Evolutionary conservation across 2,113 vertebrate genomes (phyloP).

Genomic region (Lagopus leucura): DNA sequence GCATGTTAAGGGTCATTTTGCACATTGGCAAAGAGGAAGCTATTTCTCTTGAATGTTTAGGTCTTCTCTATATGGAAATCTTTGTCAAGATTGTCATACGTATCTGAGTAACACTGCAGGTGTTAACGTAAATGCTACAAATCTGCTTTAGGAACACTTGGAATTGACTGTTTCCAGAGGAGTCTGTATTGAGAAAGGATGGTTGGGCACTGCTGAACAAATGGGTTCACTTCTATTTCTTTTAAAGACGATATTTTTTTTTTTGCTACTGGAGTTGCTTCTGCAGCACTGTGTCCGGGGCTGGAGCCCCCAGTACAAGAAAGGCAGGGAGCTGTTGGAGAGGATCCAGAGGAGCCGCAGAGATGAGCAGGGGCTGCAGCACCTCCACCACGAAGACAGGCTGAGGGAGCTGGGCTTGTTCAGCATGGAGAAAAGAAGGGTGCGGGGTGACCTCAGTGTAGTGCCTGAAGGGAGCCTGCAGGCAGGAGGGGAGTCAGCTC

Average conservation of each 20-base stretch:
- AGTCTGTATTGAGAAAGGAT: not conserved
- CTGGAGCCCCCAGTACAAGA: too few species aligned
- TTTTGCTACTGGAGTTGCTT: not conserved
- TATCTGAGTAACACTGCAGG: not conserved
- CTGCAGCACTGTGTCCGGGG: too few species aligned
- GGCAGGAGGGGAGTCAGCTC: too few species aligned
- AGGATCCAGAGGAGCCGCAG: too few species aligned
- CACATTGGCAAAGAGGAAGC: not conserved
- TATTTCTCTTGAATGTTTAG: not conserved
- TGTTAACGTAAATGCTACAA: not conserved
- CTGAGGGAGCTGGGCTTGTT: too few species aligned
- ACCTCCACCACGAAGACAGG: too few species aligned
- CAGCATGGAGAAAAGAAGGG: too few species aligned
- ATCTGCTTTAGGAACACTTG: not conserved
- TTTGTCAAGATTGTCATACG: not conserved
- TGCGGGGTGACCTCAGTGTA: too few species aligned
- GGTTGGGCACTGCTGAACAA: fast-evolving
- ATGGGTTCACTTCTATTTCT: not conserved
- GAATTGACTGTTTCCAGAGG: not conserved
- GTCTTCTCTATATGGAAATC: not conserved
- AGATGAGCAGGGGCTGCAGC: too few species aligned
- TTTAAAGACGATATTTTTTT: not conserved
- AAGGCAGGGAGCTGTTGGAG: too few species aligned
- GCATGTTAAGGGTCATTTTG: not conserved
- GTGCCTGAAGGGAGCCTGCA: too few species aligned